Conservation (phyloP, 2,888 invertebrate genomes). For the Ormyrus thymus region DNA sequence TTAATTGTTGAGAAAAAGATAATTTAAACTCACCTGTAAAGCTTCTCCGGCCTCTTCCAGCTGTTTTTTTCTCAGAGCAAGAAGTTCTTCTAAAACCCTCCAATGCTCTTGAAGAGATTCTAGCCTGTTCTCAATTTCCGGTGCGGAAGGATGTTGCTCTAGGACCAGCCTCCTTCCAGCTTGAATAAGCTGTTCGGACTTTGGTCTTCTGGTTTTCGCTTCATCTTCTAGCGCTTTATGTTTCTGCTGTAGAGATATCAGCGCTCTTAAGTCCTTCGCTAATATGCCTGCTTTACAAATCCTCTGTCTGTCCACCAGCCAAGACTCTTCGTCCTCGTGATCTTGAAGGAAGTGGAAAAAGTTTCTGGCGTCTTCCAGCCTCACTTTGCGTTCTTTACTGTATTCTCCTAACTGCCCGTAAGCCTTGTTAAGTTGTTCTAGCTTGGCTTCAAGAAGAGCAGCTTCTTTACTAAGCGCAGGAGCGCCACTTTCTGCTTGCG, state of each 20-base stretch:
- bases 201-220: constrained; percentile 85
- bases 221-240: constrained; percentile 94
- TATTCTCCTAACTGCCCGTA: constrained; percentile 85
- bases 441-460: constrained; percentile 81
- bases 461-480: constrained; percentile 68
- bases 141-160: constrained; percentile 87
- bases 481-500: constrained; percentile 75
- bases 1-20: background rate
- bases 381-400: constrained; percentile 85
- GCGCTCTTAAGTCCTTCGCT: constrained; percentile 94
- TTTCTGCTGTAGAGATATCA: constrained; percentile 92
- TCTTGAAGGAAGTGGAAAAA: constrained; percentile 97
- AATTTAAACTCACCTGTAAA: constrained; percentile 79
- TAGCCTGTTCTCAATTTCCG: constrained; percentile 88
- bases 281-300: constrained; percentile 95
- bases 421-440: constrained; percentile 85
- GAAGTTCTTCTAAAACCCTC: constrained; percentile 90
- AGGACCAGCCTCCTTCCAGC: constrained; percentile 85
- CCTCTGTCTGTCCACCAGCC: constrained; percentile 95
- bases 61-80: constrained; percentile 84
- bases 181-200: constrained; percentile 82
- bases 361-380: constrained; percentile 93
- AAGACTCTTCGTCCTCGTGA: constrained; percentile 97
- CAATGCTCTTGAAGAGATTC: constrained; percentile 89
- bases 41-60: constrained; percentile 93